Evolutionary conservation across 1,140 invertebrate genomes (phyloP).

Genomic region (Papilio polyxenes): DNA sequence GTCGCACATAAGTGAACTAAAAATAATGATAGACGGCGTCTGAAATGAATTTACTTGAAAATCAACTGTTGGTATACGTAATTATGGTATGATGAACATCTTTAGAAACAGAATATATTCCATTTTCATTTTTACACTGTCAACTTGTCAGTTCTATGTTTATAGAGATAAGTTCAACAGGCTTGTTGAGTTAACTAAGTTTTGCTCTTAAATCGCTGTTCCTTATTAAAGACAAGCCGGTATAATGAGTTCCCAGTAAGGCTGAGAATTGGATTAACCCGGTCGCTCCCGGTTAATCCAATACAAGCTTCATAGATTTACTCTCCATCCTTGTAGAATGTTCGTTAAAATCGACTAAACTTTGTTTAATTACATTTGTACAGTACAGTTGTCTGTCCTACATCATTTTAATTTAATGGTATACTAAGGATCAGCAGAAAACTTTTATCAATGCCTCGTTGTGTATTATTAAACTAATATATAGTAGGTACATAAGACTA

Average conservation of each 20-base stretch:
- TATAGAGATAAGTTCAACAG: background rate
- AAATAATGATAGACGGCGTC: too few relatives aligned
- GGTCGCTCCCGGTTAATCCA: conserved; percentile 10
- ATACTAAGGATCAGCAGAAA: background rate
- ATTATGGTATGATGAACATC: too few relatives aligned
- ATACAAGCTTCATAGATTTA: conserved; percentile 14
- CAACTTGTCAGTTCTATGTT: background rate
- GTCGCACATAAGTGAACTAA: too few relatives aligned
- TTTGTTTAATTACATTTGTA: background rate
- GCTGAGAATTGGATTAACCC: conserved; percentile 16
- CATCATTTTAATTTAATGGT: too few relatives aligned
- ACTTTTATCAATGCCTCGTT: background rate
- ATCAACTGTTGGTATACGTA: too few relatives aligned
- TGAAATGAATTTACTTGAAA: too few relatives aligned
- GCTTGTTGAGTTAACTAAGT: background rate
- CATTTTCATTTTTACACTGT: background rate
- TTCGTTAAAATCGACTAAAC: background rate
- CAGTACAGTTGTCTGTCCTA: too few relatives aligned
- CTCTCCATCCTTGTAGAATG: background rate
- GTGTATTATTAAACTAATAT: background rate
- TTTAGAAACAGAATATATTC: too few relatives aligned
- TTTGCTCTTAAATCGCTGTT: background rate
- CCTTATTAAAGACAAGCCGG: background rate
- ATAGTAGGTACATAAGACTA: background rate
- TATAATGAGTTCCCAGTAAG: conserved; percentile 15